phyloP scores from a whole-genome alignment of 2,113 vertebrate species.

The Brevimyrus niger region DNA sequence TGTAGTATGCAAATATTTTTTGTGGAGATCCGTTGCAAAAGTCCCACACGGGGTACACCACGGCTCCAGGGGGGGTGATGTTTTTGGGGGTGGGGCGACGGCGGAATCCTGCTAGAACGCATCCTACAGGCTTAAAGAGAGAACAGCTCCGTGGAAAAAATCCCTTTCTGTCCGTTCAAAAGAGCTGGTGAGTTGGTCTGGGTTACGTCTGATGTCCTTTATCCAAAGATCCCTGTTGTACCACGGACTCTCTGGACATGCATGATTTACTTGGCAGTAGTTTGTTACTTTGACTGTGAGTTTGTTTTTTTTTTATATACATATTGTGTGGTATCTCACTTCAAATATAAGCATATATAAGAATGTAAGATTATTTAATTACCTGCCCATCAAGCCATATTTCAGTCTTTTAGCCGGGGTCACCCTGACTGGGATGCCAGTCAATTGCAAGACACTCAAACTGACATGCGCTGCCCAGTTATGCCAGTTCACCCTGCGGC shows the following conservation, averaged over 20 bases:
- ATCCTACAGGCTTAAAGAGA: neutral
- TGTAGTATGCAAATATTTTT: conserved; percentile 22
- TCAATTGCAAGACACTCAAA: neutral
- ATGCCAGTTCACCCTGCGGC: neutral
- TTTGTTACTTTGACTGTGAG: neutral
- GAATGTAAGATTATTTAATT: neutral
- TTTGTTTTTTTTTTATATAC: neutral
- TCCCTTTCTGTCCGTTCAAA: neutral
- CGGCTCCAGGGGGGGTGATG: neutral
- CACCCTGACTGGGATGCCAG: neutral
- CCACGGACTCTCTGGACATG: neutral
- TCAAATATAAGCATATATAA: neutral
- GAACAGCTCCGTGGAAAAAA: neutral
- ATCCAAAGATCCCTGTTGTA: neutral
- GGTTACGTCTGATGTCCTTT: neutral
- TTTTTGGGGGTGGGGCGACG: neutral
- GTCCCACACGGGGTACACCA: conserved; percentile 22
- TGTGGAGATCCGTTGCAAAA: conserved; percentile 26
- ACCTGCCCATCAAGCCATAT: neutral
- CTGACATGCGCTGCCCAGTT: neutral
- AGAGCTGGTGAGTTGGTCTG: neutral
- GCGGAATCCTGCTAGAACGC: conserved; percentile 1
- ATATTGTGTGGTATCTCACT: neutral
- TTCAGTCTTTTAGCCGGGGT: neutral
- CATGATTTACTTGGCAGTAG: neutral